Percentiles rank a stretch among this genome's conserved stretches.
phyloP scores from a whole-genome alignment of 2,113 vertebrate genomes.

The Sinosuthora webbiana region DNA sequence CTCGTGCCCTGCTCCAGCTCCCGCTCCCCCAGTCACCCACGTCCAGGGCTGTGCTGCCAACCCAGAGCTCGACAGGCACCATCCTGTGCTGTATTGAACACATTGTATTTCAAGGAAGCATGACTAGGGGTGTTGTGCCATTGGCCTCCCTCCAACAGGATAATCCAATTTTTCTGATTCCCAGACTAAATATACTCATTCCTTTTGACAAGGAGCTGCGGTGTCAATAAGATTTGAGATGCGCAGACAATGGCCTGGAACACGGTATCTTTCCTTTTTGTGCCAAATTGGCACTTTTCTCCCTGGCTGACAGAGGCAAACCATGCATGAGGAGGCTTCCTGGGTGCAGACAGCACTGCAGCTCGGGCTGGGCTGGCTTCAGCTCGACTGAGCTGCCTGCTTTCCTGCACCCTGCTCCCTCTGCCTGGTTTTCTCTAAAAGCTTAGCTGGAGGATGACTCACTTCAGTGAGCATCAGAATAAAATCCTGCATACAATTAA shows the following conservation, averaged over 20 bases:
- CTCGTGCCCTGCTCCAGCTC: not conserved
- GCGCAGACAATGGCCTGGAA: not conserved
- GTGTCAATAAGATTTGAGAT: not conserved
- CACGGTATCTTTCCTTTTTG: not conserved
- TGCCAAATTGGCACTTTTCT: not conserved
- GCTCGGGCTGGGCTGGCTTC: not conserved
- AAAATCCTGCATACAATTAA: conserved; percentile 57
- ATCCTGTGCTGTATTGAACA: not conserved
- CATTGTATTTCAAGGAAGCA: not conserved
- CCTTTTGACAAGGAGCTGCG: not conserved
- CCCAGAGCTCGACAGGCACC: not conserved
- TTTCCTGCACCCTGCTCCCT: not conserved
- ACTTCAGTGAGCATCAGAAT: conserved; percentile 49
- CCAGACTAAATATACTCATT: not conserved
- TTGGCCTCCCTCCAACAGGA: not conserved
- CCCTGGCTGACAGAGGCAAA: not conserved
- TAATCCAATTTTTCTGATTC: conserved; percentile 6
- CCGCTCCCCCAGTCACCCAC: rapidly evolving
- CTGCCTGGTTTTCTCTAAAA: not conserved
- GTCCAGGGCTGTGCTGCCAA: not conserved
- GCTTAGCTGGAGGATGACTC: conserved; percentile 51
- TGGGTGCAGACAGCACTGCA: not conserved
- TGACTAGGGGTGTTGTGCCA: not conserved
- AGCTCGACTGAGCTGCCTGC: not conserved
- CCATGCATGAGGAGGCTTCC: not conserved